Evolutionary conservation across 2,113 vertebrate species (phyloP).

Genomic region (Asarcornis scutulata): DNA sequence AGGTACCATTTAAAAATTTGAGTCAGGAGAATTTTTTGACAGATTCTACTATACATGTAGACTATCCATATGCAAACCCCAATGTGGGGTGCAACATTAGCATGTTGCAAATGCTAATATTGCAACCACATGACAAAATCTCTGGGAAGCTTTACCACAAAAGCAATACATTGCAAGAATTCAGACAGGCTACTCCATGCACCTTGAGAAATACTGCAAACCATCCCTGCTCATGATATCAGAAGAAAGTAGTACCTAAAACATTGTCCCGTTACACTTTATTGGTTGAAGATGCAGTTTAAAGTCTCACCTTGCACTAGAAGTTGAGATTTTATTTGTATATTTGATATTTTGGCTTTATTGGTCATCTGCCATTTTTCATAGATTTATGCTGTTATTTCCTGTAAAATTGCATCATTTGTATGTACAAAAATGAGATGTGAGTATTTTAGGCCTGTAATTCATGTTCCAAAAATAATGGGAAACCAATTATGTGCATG

Average conservation of each 20-base stretch:
- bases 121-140: not conserved
- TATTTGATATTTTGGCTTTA: not conserved
- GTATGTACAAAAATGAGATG: not conserved
- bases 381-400: not conserved
- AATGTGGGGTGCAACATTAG: not conserved
- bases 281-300: not conserved
- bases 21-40: not conserved
- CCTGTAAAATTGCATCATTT: not conserved
- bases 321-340: not conserved
- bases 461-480: not conserved
- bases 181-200: not conserved
- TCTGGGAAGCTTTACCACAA: not conserved
- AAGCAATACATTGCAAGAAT: not conserved
- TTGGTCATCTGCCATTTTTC: not conserved
- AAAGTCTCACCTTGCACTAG: not conserved
- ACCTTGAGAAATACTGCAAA: not conserved
- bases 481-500: not conserved
- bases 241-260: not conserved
- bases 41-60: not conserved
- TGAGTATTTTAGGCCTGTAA: not conserved
- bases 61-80: not conserved
- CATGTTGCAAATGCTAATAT: not conserved
- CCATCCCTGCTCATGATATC: not conserved
- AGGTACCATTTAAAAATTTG: not conserved
- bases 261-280: rapidly evolving